Conservation (phyloP, 2,888 invertebrate genomes). For the Eremobia ochroleuca region DNA sequence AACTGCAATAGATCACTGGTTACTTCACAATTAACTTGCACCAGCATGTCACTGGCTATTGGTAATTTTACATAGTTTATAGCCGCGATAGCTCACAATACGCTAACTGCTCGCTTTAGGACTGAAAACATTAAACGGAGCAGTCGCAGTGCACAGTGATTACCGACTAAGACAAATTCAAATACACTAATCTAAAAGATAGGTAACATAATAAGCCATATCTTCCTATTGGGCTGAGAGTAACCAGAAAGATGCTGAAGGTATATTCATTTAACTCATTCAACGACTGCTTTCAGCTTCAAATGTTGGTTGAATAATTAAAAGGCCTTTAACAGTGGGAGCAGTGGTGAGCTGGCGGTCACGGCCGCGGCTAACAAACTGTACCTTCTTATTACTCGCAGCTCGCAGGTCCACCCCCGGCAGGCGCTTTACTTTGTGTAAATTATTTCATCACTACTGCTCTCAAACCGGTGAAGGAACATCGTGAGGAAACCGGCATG, state of each 20-base stretch:
- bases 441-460: background rate
- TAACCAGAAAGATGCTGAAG: background rate
- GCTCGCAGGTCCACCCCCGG: background rate
- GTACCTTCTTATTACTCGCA: background rate
- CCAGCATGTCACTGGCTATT: conserved; percentile 43
- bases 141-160: conserved; percentile 2
- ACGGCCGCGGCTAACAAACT: background rate
- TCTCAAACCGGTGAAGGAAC: background rate
- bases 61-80: conserved; percentile 32
- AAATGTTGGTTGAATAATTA: background rate
- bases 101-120: conserved; percentile 12
- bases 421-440: background rate
- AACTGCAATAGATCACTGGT: conserved; percentile 13
- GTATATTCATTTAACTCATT: background rate
- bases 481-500: background rate
- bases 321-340: background rate
- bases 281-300: background rate
- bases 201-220: background rate
- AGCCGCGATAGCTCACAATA: conserved; percentile 21
- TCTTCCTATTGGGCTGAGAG: background rate
- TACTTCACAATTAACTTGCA: conserved; percentile 37
- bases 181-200: background rate
- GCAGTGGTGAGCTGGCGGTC: background rate
- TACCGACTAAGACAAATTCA: background rate
- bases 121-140: conserved; percentile 1